Conservation (phyloP, 1,140 invertebrate species). For the Nebria ingens region DNA sequence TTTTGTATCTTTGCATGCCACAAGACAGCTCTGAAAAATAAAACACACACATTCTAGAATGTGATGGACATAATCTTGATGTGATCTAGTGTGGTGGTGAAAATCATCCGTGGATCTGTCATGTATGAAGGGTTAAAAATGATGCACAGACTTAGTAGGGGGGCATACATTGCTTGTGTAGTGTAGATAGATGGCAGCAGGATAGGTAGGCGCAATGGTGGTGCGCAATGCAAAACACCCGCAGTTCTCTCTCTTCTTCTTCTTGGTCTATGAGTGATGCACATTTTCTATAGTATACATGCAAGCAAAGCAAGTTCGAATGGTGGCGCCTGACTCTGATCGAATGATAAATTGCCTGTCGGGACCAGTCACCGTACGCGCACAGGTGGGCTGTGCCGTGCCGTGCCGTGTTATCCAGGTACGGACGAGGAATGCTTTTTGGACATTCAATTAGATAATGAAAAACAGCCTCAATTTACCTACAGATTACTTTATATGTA, state of each 20-base stretch:
- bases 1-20: too few species aligned
- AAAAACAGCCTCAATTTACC: too few species aligned
- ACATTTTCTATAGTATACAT: background rate
- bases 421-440: too few species aligned
- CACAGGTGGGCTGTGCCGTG: background rate
- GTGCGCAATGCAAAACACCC: too few species aligned
- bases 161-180: too few species aligned
- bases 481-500: too few species aligned
- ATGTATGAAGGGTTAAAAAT: background rate
- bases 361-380: background rate
- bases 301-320: too few species aligned
- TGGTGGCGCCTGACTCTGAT: constrained; percentile 5
- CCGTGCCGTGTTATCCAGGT: too few species aligned
- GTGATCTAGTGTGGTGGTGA: background rate
- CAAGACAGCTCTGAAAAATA: background rate
- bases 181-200: too few species aligned
- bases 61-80: background rate
- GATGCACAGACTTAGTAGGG: too few species aligned
- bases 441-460: too few species aligned
- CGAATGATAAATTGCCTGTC: constrained; percentile 6
- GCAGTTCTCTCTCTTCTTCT: background rate
- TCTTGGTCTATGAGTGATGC: background rate
- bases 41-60: background rate
- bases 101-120: background rate
- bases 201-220: too few species aligned